Evolutionary conservation across 2,888 invertebrate species (phyloP), one percentile per base, ranked within the genome.

Genomic region (Troides aeacus): DNA sequence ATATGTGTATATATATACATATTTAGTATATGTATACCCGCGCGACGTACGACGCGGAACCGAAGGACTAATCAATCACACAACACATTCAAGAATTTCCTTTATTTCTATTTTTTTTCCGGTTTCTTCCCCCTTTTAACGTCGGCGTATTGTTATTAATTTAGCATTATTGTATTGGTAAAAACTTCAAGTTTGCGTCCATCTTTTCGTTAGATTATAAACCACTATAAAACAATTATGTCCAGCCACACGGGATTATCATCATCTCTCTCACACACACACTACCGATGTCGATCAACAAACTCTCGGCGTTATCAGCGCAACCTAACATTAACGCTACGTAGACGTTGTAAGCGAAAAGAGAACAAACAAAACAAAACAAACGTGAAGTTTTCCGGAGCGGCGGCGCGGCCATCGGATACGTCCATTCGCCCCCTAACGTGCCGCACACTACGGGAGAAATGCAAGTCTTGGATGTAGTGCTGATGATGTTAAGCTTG

Each of bases 31-130:
- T 72, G 71, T 69, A 69, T 58, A 70, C 69, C 74, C 72, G 68
- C 42, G 62, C 53, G 62, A 69, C 46, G 23, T 30, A 57, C 24
- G 50, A 50, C 69, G 68, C 72, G 69, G 68, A 46, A 72, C 70
- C 71, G 66, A 80, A 87, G 88, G 88, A 86, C 85, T 83, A 87
- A 89, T 86, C 89, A 90, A 92, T 92, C 87, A 92, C 89, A 90
- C 91, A 90, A 86, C 87, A 87, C 88, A 85, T 89, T 89, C 84
- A 89, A 89, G 86, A 89, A 87, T 91, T 88, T 87, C 82, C 83
- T 92, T 92, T 92, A 91, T 91, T 93, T 89, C 88, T 86, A 87
- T 92, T 90, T 90, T 90, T 92, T 90, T 90, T 90, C 90, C 89
- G 5, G 57, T n/a, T 21, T 88, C 85, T 78, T 81, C 75, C 80